Evolutionary conservation across 2,113 vertebrate species (phyloP), one percentile per base, ranked within the genome.

Genomic region (Spheniscus mendiculus): DNA sequence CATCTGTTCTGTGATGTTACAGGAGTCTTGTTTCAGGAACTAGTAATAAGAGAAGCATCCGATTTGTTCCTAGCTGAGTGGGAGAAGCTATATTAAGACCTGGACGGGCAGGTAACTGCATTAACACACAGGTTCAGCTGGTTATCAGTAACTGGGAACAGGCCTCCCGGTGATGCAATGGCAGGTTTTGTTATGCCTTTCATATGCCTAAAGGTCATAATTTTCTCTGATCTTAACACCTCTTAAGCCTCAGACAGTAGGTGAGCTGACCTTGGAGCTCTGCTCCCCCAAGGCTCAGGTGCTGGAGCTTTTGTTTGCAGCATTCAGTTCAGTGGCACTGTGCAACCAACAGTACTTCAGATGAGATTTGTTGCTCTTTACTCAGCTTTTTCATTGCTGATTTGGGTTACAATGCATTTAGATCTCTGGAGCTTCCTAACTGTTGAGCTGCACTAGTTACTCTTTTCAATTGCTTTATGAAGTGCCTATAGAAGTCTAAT

Each of bases 151-250:
- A 76, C 49, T 47, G 62, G 34, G 9, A 91, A 61, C 40, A 72
- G 34, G 4, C 4, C 3, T 76, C 47, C 9, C 2, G 3, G 10
- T 52, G 18, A 63, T 47, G 62, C 9, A 69, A 11, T 0, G 2
- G 4, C 11, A 91, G 21, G 10, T 25, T 20, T 21, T 38, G 5
- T 63, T 72, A 34, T 59, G 30, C 19, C 21, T 85, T 63, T 93
- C n/a, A 7, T 44, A 32, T 82, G 36, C 29, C 32, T 52, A 45
- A 88, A 59, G 12, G 11, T 77, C 56, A 87, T 27, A 29, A 9
- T 83, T 83, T 76, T 63, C 42, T 90, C 47, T 67, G 66, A 77
- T 29, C 55, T 63, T n/a, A 88, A 74, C 49, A 65, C 15, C 14
- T 92, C 19, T 69, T 69, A 65, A 70, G 45, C n/a, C 32, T 87